A percentile compares a stretch with the other conserved stretches of the same genome.
Conservation (phyloP, 2,888 invertebrate species). For the Mythimna lalbum region DNA sequence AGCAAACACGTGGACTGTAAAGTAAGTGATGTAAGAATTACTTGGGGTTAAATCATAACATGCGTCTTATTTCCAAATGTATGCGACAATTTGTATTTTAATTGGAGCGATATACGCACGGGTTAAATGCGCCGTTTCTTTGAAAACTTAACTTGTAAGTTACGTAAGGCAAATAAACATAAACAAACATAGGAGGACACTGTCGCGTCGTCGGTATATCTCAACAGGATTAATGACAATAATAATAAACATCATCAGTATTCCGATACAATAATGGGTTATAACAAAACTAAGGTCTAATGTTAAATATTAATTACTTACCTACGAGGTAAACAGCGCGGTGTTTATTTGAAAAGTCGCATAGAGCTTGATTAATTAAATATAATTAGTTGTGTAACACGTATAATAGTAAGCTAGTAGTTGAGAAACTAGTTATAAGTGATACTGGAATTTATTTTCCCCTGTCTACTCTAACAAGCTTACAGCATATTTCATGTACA, state of each 20-base stretch:
- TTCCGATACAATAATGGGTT: not conserved
- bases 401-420: not conserved
- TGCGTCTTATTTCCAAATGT: slow-evolving; percentile 36
- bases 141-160: slow-evolving; percentile 3
- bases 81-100: slow-evolving; percentile 32
- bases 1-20: slow-evolving; percentile 56
- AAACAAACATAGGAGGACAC: not conserved
- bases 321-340: not conserved
- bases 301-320: not conserved
- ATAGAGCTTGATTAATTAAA: not conserved
- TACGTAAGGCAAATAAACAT: slow-evolving; percentile 1
- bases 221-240: not conserved
- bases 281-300: not conserved
- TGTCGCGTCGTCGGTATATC: not conserved
- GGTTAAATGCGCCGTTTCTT: slow-evolving; percentile 24
- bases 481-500: not conserved
- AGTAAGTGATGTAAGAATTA: slow-evolving; percentile 48
- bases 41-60: slow-evolving; percentile 35
- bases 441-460: slow-evolving; percentile 19
- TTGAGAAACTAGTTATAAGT: not conserved
- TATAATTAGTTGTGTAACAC: slow-evolving; percentile 4
- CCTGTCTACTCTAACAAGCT: not conserved
- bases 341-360: not conserved
- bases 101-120: slow-evolving; percentile 11
- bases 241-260: slow-evolving; percentile 4